Evolutionary conservation across 2,113 vertebrate species (phyloP).

Genomic region (Lagenorhynchus albirostris): DNA sequence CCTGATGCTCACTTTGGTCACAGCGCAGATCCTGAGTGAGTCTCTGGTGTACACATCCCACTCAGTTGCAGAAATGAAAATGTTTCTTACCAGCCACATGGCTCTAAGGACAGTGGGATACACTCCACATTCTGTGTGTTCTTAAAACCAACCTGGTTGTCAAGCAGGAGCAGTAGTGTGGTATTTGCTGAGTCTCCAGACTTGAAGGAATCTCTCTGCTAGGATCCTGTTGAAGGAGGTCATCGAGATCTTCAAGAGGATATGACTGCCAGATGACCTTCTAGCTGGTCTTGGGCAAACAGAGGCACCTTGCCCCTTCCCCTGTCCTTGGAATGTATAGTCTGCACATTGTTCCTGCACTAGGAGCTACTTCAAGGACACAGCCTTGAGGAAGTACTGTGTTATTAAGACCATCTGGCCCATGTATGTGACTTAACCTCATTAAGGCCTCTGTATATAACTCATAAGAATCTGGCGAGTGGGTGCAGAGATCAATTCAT

Average conservation of each 20-base stretch:
- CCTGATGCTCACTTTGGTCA: slow-evolving; percentile 90
- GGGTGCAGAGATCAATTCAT: neutral
- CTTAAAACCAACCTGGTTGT: slow-evolving; percentile 94
- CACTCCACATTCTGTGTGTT: slow-evolving; percentile 91
- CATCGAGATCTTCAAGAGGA: neutral
- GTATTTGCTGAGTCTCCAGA: slow-evolving; percentile 91
- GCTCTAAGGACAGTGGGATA: slow-evolving; percentile 86
- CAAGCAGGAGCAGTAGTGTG: slow-evolving; percentile 91
- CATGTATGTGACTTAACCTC: neutral
- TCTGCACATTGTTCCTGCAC: neutral
- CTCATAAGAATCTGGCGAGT: neutral
- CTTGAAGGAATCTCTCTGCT: slow-evolving; percentile 91
- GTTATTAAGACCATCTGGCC: neutral
- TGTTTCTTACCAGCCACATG: slow-evolving; percentile 90
- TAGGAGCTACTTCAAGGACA: neutral
- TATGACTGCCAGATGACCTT: neutral
- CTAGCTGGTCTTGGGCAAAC: neutral
- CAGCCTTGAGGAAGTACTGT: neutral
- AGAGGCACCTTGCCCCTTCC: neutral
- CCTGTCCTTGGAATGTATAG: neutral
- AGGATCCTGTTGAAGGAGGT: slow-evolving; percentile 87
- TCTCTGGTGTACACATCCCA: slow-evolving; percentile 93
- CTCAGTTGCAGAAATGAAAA: slow-evolving; percentile 92
- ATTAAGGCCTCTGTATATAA: neutral
- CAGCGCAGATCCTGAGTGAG: slow-evolving; percentile 86